Conservation (phyloP, 2,797 vertebrate species). For the Gymnopithys bicolor region DNA sequence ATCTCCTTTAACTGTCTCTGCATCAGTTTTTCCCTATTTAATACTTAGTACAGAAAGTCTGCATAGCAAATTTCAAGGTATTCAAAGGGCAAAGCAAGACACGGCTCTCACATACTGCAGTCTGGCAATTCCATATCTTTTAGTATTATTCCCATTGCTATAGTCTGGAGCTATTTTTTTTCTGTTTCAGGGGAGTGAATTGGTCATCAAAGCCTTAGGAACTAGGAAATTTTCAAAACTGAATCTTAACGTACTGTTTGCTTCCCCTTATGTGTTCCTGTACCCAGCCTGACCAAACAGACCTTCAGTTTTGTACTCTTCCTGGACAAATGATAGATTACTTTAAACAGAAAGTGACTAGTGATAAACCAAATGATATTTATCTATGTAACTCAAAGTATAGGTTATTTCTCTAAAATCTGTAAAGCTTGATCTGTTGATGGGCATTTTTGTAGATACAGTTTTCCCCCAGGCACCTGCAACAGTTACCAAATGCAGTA, state of each 20-base stretch:
- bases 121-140: not conserved
- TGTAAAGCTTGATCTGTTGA: not conserved
- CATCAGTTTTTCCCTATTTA: not conserved
- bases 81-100: not conserved
- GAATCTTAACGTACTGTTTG: not conserved
- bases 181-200: not conserved
- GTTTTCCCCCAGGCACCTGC: not conserved
- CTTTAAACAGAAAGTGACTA: not conserved
- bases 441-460: rapidly evolving
- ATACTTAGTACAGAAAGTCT: not conserved
- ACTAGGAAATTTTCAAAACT: not conserved
- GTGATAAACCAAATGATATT: not conserved
- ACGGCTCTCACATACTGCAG: not conserved
- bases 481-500: not conserved
- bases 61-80: not conserved
- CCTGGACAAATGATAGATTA: not conserved
- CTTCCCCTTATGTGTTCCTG: not conserved
- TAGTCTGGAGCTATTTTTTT: not conserved
- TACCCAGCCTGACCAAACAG: not conserved
- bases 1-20: not conserved
- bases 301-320: not conserved
- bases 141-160: not conserved
- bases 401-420: not conserved
- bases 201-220: not conserved
- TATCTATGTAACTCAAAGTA: not conserved